These are phyloP conservation scores for Amazonetta brasiliensis DNA, from an alignment of 2,797 vertebrate species.

Conservation along the genomic window DNA sequence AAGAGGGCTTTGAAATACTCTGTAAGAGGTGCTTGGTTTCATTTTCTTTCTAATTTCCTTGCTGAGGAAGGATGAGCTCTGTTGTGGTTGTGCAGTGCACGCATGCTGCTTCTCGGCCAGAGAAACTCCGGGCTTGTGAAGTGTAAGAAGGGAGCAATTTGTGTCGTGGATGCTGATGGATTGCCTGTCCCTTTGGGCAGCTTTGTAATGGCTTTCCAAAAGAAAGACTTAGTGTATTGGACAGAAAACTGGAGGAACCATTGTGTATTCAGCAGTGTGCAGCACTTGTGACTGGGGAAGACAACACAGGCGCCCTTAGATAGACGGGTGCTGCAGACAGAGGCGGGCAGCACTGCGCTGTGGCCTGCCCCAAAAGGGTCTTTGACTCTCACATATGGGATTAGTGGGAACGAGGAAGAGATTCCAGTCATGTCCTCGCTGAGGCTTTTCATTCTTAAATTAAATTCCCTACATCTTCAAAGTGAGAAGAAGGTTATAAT, in stretches of 20 bases:
- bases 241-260: slow-evolving; percentile 37
- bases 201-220: slow-evolving; percentile 11
- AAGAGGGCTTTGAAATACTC: slow-evolving; percentile 38
- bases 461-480: background rate
- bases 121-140: background rate
- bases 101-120: background rate
- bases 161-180: slow-evolving; percentile 38
- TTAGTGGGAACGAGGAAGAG: background rate
- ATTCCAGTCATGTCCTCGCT: background rate
- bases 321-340: background rate
- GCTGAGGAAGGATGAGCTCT: background rate
- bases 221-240: slow-evolving; percentile 44
- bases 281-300: background rate
- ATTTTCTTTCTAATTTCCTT: slow-evolving; percentile 43
- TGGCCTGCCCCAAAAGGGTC: background rate
- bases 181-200: background rate
- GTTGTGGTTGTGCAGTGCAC: background rate
- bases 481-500: background rate
- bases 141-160: slow-evolving; percentile 30
- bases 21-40: slow-evolving; percentile 13
- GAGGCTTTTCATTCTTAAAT: background rate
- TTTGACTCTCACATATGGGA: background rate
- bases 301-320: background rate
- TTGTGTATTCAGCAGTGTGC: slow-evolving; percentile 60
- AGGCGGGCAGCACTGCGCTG: background rate